Percentiles rank a stretch among this genome's conserved stretches.
Conservation (phyloP, 2,888 invertebrate species). For the Agrilus cyanescens region DNA sequence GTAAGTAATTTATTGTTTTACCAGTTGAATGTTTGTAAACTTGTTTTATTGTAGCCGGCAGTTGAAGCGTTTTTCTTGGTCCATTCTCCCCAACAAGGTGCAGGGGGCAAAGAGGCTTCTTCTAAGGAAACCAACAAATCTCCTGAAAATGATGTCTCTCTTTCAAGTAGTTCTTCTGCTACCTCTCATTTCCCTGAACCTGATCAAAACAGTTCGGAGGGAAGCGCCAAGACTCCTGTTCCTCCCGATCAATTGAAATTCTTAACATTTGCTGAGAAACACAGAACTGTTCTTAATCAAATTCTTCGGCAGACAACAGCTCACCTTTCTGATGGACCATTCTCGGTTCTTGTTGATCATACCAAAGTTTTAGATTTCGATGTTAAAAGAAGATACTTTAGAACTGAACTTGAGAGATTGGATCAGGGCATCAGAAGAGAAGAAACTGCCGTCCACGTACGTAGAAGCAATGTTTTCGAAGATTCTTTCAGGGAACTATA, state of each 20-base stretch:
- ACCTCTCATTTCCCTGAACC: constrained; percentile 2
- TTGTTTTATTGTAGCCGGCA: constrained; percentile 45
- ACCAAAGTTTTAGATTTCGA: constrained; percentile 82
- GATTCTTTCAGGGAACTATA: constrained; percentile 82
- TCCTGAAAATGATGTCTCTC: constrained; percentile 8
- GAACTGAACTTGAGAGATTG: constrained; percentile 72
- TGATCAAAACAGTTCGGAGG: constrained; percentile 8
- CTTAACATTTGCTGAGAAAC: constrained; percentile 76
- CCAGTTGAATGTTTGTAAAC: neutral
- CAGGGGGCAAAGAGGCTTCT: constrained; percentile 11
- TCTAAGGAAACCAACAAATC: constrained; percentile 4
- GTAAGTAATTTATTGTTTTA: constrained; percentile 21
- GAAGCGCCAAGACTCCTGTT: constrained; percentile 16
- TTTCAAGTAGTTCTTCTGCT: constrained; percentile 1
- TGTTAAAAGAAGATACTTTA: constrained; percentile 63
- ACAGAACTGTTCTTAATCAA: constrained; percentile 79
- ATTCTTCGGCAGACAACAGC: constrained; percentile 70
- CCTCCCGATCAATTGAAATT: constrained; percentile 57
- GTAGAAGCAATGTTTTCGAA: constrained; percentile 74
- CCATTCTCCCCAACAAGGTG: constrained; percentile 54
- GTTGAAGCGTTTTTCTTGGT: constrained; percentile 87
- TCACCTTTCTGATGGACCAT: constrained; percentile 74
- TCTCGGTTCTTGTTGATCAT: constrained; percentile 77
- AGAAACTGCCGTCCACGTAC: constrained; percentile 77
- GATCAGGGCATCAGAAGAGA: constrained; percentile 71